A percentile compares a stretch with the other conserved stretches of the same genome.
These are phyloP conservation scores for Eufriesea mexicana DNA, from an alignment of 1,140 invertebrate species.

Conservation along the genomic window DNA sequence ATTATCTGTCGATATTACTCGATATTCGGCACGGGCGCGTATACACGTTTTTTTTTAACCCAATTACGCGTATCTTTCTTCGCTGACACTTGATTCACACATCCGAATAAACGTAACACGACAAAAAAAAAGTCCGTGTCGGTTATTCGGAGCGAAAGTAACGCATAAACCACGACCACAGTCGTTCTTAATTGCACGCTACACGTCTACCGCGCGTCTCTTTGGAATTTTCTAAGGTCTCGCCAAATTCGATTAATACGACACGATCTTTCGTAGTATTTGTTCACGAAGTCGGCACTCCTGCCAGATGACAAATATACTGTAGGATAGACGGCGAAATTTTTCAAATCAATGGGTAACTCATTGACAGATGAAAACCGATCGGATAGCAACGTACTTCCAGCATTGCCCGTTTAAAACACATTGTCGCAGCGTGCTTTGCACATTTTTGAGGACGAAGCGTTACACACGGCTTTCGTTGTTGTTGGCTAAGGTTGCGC, in stretches of 20 bases:
- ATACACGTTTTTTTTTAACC: neutral
- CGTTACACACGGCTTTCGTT: conserved; percentile 36
- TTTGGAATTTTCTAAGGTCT: conserved; percentile 72
- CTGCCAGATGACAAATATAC: neutral
- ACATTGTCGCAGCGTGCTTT: conserved; percentile 11
- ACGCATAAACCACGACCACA: neutral
- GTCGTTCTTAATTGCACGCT: neutral
- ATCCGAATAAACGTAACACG: neutral
- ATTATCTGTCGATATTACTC: conserved; percentile 52
- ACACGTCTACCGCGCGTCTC: conserved; percentile 6
- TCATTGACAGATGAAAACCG: neutral
- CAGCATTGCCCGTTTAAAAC: conserved; percentile 4
- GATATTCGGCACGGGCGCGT: neutral
- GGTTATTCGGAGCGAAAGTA: neutral
- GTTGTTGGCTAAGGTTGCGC: conserved; percentile 58
- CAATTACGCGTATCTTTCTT: neutral
- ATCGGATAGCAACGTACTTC: conserved; percentile 12
- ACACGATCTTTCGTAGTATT: conserved; percentile 35
- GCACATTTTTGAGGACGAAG: conserved; percentile 46
- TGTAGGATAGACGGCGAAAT: neutral
- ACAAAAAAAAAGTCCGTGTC: neutral
- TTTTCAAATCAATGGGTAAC: neutral
- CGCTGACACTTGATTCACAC: neutral
- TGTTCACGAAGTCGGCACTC: neutral
- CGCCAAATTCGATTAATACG: conserved; percentile 73